Evolutionary conservation across 2,113 vertebrate species (phyloP).

Genomic region (Dissostichus mawsoni): DNA sequence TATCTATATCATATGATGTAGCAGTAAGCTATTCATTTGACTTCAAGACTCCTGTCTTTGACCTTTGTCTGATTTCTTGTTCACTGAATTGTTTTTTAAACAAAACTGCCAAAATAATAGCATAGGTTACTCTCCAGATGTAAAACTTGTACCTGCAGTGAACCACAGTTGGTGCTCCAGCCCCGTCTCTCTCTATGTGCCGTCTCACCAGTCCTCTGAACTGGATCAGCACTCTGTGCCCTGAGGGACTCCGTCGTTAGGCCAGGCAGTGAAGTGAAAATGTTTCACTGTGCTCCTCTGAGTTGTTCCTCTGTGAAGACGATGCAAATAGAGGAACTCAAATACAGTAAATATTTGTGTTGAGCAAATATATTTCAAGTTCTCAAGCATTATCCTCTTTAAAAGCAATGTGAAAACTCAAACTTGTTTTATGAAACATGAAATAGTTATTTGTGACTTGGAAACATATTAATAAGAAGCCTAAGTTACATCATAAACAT

Average conservation of each 20-base stretch:
- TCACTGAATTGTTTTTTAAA: no score
- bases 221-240: constrained; percentile 82
- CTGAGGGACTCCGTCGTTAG: constrained; percentile 88
- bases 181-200: constrained; percentile 75
- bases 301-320: constrained; percentile 66
- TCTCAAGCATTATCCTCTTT: not conserved
- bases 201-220: constrained; percentile 83
- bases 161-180: constrained; percentile 80
- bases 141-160: constrained; percentile 87
- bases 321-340: not conserved
- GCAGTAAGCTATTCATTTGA: not conserved
- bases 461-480: not conserved
- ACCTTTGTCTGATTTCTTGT: not conserved
- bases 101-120: not conserved
- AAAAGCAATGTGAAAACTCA: constrained; percentile 44
- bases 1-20: not conserved
- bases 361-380: not conserved
- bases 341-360: not conserved
- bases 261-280: constrained; percentile 90
- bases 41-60: not conserved
- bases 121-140: not conserved
- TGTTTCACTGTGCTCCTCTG: constrained; percentile 81
- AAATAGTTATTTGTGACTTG: not conserved
- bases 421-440: no score
- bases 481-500: not conserved